Evolutionary conservation across 2,888 invertebrate species (phyloP).

Genomic region (Scaptomyza reducta): DNA sequence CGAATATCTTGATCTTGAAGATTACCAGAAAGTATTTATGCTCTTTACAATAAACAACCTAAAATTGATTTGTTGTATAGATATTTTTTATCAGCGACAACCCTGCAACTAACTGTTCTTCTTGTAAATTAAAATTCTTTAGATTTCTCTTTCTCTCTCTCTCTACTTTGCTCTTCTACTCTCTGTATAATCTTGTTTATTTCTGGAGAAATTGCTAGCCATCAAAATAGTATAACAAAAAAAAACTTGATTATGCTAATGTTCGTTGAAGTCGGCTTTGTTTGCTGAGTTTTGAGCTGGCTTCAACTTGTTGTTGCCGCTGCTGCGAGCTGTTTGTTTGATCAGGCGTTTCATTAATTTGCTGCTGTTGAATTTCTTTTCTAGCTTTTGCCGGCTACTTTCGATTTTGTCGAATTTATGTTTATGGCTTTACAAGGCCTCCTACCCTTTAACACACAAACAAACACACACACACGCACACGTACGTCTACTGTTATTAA

Average conservation of each 20-base stretch:
- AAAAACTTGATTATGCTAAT: slow-evolving; percentile 65
- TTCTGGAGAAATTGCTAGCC: slow-evolving; percentile 26
- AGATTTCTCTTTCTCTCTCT: slow-evolving; percentile 16
- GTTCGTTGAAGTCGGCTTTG: slow-evolving; percentile 11
- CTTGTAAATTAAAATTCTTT: slow-evolving; percentile 34
- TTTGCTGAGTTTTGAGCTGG: slow-evolving; percentile 7
- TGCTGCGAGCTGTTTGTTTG: slow-evolving; percentile 21
- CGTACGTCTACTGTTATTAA: slow-evolving; percentile 32
- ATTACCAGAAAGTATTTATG: not conserved
- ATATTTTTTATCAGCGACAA: not conserved
- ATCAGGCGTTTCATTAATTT: slow-evolving; percentile 47
- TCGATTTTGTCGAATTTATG: slow-evolving; percentile 44
- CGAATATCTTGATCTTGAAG: not conserved
- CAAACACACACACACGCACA: not conserved
- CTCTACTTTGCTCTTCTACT: not conserved
- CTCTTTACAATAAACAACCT: not conserved
- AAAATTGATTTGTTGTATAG: not conserved
- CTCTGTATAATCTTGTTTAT: slow-evolving; percentile 49
- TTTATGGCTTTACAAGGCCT: slow-evolving; percentile 46
- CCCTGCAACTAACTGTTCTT: not conserved
- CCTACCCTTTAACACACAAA: not conserved
- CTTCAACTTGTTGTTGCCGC: slow-evolving; percentile 3
- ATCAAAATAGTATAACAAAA: slow-evolving; percentile 19
- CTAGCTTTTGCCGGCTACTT: slow-evolving; percentile 44
- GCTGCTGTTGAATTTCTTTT: slow-evolving; percentile 45